phyloP scores from a whole-genome alignment of 1,140 invertebrate genomes.

The Drosophila neocordata region DNA sequence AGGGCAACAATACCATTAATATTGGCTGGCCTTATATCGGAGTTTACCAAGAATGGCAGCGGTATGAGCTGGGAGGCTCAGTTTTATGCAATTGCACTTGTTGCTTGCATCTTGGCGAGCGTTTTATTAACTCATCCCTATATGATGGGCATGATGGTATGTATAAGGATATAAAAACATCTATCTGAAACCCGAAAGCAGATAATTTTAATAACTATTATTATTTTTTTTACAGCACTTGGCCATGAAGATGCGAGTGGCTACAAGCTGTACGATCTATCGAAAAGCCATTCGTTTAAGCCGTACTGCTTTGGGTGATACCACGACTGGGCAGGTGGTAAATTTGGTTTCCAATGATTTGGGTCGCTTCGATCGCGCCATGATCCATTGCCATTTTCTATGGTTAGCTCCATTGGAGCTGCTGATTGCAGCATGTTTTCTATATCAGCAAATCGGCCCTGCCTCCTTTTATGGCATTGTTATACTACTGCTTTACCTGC shows the following conservation, averaged over 20 bases:
- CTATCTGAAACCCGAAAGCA: too few species aligned
- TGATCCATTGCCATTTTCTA: conserved; percentile 82
- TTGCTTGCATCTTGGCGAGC: conserved; percentile 83
- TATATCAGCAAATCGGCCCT: conserved; percentile 85
- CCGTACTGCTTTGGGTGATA: conserved; percentile 88
- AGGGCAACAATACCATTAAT: conserved; percentile 83
- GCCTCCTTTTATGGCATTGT: conserved; percentile 89
- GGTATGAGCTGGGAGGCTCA: conserved; percentile 83
- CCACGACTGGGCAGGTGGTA: conserved; percentile 90
- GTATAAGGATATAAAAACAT: background rate
- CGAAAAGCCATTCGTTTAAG: conserved; percentile 87
- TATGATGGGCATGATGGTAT: conserved; percentile 84
- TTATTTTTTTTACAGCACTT: conserved; percentile 40
- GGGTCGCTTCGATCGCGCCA: conserved; percentile 81
- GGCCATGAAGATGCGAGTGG: conserved; percentile 80
- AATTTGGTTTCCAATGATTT: conserved; percentile 88
- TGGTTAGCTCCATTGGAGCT: conserved; percentile 85
- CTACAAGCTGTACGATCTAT: conserved; percentile 87
- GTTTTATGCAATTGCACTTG: conserved; percentile 85
- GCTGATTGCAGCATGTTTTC: conserved; percentile 87
- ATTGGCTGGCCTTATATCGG: conserved; percentile 66
- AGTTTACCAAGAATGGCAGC: conserved; percentile 84
- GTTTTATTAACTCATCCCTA: conserved; percentile 86
- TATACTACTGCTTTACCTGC: conserved; percentile 90
- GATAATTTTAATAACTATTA: too few species aligned